Base-by-base conservation (phyloP, 2,888 invertebrate genomes). In the Micoletzkya japonica region DNA sequence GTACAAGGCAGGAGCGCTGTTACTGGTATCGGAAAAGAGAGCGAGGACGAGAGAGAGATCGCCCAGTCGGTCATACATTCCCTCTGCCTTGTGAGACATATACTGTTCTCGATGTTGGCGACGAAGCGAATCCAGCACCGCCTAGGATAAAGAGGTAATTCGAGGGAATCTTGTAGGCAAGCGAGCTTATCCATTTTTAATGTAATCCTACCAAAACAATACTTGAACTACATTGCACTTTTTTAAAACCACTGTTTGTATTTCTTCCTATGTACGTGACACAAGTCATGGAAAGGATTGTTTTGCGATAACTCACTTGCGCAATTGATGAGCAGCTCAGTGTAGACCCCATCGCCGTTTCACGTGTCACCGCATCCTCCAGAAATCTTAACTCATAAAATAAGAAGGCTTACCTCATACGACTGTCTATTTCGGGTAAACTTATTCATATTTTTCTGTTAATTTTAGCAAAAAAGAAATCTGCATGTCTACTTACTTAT, bases 41-140 rank as follows among this genome's bases (percentile, higher is more conserved):
- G 54, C 54, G 34, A 66, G 52, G 10, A 66, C 37, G 54, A 66
- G 36, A 54, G 44, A 44, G 54, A 66, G 28, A 10, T 66, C 64
- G n/a, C 44, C 64, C n/a, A 54, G 64, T 4, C 17, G 7, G 28
- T 39, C 39, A 44, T 60, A 60, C 60, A 26, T 2, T 4, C 37
- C n/a, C 3, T 24, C 24, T 4, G 64, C 52, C 3, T 49, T 7
- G 7, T 24, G 17, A 54, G 54, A n/a, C 7, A 54, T 26, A 24
- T 20, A 54, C 17, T 24, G 26, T n/a, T 66, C 64, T 20, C 64
- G 64, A 54, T 66, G 64, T 26, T 66, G 26, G 1, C 64, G 64
- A 54, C 37, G 26, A 0, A 54, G 36, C 4, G 54, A 54, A n/a
- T 66, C 64, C n/a, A 66, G 36, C 3, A 66, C 36, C 7, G 64